Percentiles rank a stretch among this genome's conserved stretches.
phyloP scores from a whole-genome alignment of 2,888 invertebrate genomes.

The Branchellion lobata region DNA sequence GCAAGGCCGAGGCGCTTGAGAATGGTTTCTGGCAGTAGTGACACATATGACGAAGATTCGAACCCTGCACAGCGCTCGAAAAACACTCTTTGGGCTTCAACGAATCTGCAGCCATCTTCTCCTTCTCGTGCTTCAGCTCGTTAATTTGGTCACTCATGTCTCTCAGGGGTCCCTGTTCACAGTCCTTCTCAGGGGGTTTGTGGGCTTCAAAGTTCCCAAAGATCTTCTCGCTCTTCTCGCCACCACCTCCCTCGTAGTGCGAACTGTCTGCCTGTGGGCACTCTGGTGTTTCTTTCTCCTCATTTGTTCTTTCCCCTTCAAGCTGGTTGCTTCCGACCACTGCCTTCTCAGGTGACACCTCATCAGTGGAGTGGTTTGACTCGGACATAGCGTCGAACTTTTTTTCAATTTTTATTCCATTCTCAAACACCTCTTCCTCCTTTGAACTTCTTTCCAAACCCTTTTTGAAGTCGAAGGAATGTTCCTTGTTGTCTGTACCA shows the following conservation, averaged over 20 bases:
- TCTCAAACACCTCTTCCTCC: not conserved
- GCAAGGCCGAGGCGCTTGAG: constrained; percentile 93
- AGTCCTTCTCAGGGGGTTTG: not conserved
- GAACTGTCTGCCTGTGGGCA: no score
- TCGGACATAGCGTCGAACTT: not conserved
- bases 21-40: constrained; percentile 97
- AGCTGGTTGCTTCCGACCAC: not conserved
- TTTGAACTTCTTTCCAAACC: not conserved
- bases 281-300: not conserved
- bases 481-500: not conserved
- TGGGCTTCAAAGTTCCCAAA: not conserved
- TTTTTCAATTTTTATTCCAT: not conserved
- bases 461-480: not conserved
- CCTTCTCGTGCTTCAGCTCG: constrained; percentile 6
- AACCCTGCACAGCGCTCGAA: not conserved
- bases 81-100: constrained; percentile 6
- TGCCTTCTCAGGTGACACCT: not conserved
- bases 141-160: constrained; percentile 13
- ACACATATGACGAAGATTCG: constrained; percentile 68
- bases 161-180: not conserved
- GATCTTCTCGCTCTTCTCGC: no score
- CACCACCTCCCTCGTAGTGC: no score
- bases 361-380: not conserved
- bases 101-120: not conserved
- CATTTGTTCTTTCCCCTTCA: not conserved